phyloP scores from a whole-genome alignment of 92 coral and sea anemone genomes.

The Umimayanthus chanpuru region DNA sequence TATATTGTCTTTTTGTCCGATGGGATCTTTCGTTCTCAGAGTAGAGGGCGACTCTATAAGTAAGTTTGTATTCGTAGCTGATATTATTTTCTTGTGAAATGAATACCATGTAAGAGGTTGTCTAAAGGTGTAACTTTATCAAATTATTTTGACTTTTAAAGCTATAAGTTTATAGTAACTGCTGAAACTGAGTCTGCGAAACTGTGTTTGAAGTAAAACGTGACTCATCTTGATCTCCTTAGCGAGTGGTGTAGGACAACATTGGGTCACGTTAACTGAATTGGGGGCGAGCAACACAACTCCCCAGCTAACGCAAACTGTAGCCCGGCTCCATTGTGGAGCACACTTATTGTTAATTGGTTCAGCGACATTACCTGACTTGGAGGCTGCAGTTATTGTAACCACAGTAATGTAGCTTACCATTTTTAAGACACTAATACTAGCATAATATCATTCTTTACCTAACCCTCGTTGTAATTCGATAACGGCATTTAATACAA shows the following conservation, averaged over 20 bases:
- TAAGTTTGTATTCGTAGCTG: no score
- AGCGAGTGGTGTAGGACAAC: not conserved
- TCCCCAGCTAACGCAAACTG: slow-evolving; percentile 8
- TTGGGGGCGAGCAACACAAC: slow-evolving; percentile 24
- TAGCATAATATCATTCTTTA: not conserved
- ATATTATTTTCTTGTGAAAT: no score
- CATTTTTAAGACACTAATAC: not conserved
- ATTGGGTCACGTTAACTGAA: not conserved
- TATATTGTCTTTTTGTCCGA: no score
- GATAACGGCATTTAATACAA: not conserved
- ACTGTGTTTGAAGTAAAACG: not conserved
- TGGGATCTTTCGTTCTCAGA: no score
- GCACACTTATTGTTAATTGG: not conserved
- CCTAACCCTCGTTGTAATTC: not conserved
- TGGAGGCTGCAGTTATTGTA: not conserved
- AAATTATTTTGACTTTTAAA: no score
- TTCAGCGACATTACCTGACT: not conserved
- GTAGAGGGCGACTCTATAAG: no score
- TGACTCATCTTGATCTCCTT: not conserved
- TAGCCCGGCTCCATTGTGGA: not conserved
- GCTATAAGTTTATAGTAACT: no score
- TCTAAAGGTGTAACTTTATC: no score
- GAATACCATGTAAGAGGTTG: no score
- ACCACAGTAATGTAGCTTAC: not conserved
- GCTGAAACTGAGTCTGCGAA: no score